A percentile compares a stretch with the other conserved stretches of the same genome.
Evolutionary conservation across 2,888 invertebrate genomes (phyloP).

Genomic region (Stramonita haemastoma): DNA sequence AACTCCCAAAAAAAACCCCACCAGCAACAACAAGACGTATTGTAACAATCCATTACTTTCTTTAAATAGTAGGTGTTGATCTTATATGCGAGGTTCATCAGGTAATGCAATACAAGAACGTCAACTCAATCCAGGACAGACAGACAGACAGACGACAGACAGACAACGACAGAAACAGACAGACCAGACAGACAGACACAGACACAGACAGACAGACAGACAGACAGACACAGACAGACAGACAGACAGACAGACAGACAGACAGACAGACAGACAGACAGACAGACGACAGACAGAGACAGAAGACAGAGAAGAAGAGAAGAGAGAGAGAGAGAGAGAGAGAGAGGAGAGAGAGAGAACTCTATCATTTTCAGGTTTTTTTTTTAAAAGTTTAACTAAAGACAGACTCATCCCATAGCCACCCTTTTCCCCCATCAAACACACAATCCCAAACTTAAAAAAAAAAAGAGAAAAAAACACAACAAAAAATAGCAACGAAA

Average conservation of each 20-base stretch:
- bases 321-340: constrained; percentile 11
- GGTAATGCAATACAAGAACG: no score
- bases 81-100: no score
- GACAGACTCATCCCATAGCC: no score
- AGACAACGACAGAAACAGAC: constrained; percentile 13
- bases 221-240: background rate
- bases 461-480: background rate
- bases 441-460: no score
- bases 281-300: background rate
- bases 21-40: no score
- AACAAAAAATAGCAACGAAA: background rate
- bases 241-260: background rate
- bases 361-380: no score
- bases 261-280: background rate
- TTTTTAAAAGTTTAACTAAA: no score
- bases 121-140: background rate
- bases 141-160: background rate
- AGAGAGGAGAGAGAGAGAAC: constrained; percentile 11
- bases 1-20: no score
- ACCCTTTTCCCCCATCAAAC: no score
- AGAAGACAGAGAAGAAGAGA: constrained; percentile 13
- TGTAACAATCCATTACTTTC: no score
- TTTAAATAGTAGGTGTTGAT: no score
- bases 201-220: background rate
- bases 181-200: background rate